Conservation (phyloP, 2,113 vertebrate genomes). For the Sialia sialis region DNA sequence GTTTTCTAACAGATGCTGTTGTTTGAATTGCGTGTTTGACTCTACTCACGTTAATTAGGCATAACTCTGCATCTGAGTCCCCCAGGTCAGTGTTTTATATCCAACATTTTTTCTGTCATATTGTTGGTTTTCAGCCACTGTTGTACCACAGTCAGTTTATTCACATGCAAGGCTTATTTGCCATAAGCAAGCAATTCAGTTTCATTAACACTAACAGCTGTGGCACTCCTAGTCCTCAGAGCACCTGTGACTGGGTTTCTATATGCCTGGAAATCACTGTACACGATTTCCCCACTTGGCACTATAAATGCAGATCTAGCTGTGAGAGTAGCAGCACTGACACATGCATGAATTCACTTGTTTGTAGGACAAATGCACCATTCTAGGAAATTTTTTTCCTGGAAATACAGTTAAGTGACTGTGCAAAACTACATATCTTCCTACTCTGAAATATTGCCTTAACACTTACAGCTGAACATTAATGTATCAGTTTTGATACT, state of each 20-base stretch:
- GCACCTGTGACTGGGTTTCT: conserved; percentile 10
- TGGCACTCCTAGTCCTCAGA: background rate
- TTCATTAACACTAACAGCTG: conserved; percentile 41
- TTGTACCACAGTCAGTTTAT: background rate
- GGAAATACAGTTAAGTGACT: background rate
- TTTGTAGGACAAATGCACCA: background rate
- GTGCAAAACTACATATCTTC: background rate
- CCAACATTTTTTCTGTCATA: background rate
- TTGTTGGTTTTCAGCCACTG: background rate
- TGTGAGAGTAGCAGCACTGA: background rate
- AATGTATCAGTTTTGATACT: background rate
- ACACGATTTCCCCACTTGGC: background rate
- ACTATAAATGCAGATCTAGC: background rate
- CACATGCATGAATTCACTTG: background rate
- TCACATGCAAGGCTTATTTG: background rate
- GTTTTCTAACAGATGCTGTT: conserved; percentile 38
- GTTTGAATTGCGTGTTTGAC: conserved; percentile 33
- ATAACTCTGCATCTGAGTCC: background rate
- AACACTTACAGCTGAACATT: background rate
- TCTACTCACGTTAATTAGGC: conserved; percentile 17
- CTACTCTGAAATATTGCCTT: background rate
- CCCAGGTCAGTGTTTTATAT: conserved; percentile 13
- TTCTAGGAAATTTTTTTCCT: background rate
- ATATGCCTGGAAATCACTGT: background rate
- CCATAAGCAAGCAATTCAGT: background rate